Evolutionary conservation across 2,888 invertebrate species (phyloP).

Genomic region (Hoplodrina ambigua): DNA sequence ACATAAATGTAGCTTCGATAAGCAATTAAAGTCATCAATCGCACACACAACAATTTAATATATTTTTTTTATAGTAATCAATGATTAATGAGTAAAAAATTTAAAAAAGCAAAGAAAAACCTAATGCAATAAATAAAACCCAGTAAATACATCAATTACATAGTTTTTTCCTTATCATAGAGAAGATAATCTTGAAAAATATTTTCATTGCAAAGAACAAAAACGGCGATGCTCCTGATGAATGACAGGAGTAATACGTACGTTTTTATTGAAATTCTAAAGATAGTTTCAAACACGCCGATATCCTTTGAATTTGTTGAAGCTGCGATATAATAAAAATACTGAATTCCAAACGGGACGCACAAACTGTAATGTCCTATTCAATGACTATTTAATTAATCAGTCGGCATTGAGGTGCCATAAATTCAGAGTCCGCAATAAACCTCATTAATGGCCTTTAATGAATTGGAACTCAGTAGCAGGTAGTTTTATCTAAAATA

Average conservation of each 20-base stretch:
- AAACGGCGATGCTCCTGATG: conserved; percentile 20
- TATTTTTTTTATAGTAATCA: no score
- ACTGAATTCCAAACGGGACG: conserved; percentile 64
- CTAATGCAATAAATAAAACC: neutral
- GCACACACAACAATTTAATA: no score
- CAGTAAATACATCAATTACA: conserved; percentile 1
- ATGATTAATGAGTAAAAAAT: neutral
- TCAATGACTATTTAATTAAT: conserved; percentile 85
- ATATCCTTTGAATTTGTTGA: conserved; percentile 57
- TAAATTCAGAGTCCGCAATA: conserved; percentile 83
- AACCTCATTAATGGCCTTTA: conserved; percentile 85
- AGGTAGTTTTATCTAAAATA: conserved; percentile 83
- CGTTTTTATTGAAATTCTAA: conserved; percentile 56
- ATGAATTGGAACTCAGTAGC: conserved; percentile 87
- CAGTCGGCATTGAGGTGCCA: conserved; percentile 72
- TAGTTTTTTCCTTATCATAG: conserved; percentile 11
- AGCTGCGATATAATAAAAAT: conserved; percentile 65
- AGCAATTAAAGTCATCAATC: no score
- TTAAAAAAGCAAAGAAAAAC: neutral
- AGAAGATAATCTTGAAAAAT: neutral
- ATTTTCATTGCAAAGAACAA: conserved; percentile 10
- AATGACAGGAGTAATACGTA: conserved; percentile 39
- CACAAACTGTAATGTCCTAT: conserved; percentile 72
- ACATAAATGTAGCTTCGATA: no score
- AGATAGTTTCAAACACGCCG: conserved; percentile 50